Base-by-base conservation (phyloP, 2,888 invertebrate genomes). In the Holacanthella duospinosa region DNA sequence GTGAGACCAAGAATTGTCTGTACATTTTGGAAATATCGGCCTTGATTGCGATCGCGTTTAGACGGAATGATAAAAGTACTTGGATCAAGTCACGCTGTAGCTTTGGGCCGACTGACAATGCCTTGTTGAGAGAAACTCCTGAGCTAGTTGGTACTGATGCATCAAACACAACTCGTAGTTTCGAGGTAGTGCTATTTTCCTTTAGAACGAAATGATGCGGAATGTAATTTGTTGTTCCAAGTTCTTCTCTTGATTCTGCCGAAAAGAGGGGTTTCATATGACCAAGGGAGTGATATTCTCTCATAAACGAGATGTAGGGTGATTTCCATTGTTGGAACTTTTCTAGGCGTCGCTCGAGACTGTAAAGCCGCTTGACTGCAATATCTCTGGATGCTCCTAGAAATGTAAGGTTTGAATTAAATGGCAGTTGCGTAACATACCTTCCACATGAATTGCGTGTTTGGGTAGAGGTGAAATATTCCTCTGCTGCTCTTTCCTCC, bases 11-110 rank as follows among this genome's bases (percentile, higher is more conserved):
- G n/a, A 76, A 71, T 63, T 75, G 75, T 0, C 75, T 67, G 61
- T 74, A 77, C 75, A 77, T 77, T 66, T 77, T 77, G 26, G 70
- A 73, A 19, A 78, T 74, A 59, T 77, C 77, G 0, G 75, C 75
- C 6, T 73, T 73, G 19, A 78, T 66, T 0, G 74, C 73, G 36
- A 72, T 69, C 6, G 65, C 67, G 60, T 76, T 68, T 4, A 64
- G 62, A 1, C 76, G 63, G 62, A 74, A 75, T 6, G 74, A 58
- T 1, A 75, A n/a, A 1, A 78, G 58, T 21, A 76, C 72, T n/a
- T 66, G 60, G 44, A 74, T 68, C 1, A 77, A 64, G 25, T 75
- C 74, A 6, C 73, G 70, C 59, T 77, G 75, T 0, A 77, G 59
- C 0, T 67, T 71, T 1, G 77, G 75, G 0, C 77, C 76, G 1